Percentiles rank a stretch among this genome's conserved stretches.
These are phyloP conservation scores for Reticulitermes speratus DNA, from an alignment of 1,140 invertebrate genomes.

Conservation along the genomic window DNA sequence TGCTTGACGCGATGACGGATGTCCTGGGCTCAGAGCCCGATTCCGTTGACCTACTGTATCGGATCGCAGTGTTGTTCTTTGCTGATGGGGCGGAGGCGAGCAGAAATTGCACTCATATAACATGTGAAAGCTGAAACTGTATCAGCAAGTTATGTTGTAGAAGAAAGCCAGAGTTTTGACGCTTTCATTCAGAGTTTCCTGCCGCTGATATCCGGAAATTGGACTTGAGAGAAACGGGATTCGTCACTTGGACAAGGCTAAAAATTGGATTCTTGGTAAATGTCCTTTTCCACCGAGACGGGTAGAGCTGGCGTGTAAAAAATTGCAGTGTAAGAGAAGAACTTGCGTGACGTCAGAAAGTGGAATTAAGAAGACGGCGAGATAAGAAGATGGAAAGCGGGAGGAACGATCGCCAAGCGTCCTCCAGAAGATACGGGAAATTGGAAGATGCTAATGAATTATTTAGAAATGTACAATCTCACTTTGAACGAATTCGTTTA, in stretches of 20 bases:
- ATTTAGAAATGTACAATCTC: background rate
- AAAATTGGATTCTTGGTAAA: conserved; percentile 26
- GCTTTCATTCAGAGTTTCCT: conserved; percentile 22
- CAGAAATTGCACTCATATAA: background rate
- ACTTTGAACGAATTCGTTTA: too few species aligned
- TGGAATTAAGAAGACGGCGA: background rate
- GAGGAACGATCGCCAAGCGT: background rate
- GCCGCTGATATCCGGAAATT: conserved; percentile 23
- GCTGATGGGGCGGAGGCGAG: background rate
- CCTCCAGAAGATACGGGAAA: background rate
- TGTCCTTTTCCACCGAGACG: background rate
- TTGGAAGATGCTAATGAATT: background rate
- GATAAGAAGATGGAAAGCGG: background rate
- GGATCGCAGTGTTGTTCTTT: background rate
- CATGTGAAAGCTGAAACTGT: background rate
- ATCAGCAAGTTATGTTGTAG: background rate
- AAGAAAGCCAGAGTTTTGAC: background rate
- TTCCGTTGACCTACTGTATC: background rate
- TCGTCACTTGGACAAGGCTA: conserved; percentile 22
- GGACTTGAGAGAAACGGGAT: conserved; percentile 21
- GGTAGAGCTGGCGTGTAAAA: background rate
- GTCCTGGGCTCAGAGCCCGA: background rate
- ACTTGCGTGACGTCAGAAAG: background rate
- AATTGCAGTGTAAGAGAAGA: background rate
- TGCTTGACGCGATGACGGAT: background rate